These are phyloP conservation scores for Lagopus leucura DNA, from an alignment of 2,113 vertebrate genomes.

Conservation along the genomic window DNA sequence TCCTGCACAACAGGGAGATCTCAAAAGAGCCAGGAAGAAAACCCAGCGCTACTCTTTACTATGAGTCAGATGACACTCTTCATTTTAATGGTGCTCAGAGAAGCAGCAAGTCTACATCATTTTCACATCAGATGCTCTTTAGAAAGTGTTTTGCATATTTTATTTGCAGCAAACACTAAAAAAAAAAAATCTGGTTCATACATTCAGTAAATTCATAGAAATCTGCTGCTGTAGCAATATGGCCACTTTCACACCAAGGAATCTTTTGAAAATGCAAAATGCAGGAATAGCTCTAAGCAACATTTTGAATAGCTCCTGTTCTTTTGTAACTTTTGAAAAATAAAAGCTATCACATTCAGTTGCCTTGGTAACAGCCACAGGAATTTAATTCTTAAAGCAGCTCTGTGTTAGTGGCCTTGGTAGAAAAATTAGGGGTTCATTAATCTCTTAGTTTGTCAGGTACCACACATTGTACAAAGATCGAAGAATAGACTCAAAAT, in stretches of 20 bases:
- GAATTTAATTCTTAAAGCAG: constrained; percentile 1
- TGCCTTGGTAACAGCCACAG: constrained; percentile 19
- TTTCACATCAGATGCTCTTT: constrained; percentile 25
- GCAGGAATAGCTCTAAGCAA: neutral
- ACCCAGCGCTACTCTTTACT: neutral
- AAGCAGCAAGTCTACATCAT: neutral
- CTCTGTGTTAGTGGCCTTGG: neutral
- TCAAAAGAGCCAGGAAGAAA: neutral
- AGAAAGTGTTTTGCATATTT: constrained; percentile 8
- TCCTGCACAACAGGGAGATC: neutral
- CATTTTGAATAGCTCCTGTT: neutral
- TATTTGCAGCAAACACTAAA: neutral
- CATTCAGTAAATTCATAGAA: neutral
- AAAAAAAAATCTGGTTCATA: neutral
- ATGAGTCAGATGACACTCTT: neutral
- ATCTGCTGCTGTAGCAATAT: neutral
- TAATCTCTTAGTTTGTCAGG: neutral
- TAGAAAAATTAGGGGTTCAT: neutral
- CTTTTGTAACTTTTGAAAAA: neutral
- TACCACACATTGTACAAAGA: neutral
- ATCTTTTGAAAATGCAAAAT: neutral
- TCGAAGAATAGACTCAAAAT: neutral
- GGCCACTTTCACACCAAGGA: constrained; percentile 30
- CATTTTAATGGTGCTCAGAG: neutral
- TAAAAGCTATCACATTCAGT: neutral